A percentile compares a stretch with the other conserved stretches of the same genome.
These are phyloP conservation scores for Malurus leucopterus DNA, from an alignment of 2,797 vertebrate genomes.

Conservation along the genomic window DNA sequence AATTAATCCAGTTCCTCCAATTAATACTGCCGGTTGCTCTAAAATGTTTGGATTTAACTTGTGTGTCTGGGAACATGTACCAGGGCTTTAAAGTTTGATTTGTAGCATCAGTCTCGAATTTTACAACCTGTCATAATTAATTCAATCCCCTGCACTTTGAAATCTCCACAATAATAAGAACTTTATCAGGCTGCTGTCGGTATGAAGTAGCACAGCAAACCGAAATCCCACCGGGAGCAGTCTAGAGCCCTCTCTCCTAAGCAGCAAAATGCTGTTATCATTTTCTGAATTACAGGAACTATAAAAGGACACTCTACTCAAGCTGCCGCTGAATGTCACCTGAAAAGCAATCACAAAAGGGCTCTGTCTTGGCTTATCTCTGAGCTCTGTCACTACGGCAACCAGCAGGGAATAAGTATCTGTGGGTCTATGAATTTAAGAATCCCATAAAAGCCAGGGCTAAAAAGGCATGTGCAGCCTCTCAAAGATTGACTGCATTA, in stretches of 20 bases:
- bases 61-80: conserved; percentile 41
- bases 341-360: conserved; percentile 91
- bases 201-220: conserved; percentile 76
- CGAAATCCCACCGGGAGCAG: conserved; percentile 78
- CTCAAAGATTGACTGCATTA: conserved; percentile 93
- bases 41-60: conserved; percentile 54
- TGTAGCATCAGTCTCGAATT: conserved; percentile 64
- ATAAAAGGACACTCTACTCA: conserved; percentile 88
- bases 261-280: conserved; percentile 83
- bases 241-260: conserved; percentile 80
- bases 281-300: conserved; percentile 87
- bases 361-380: conserved; percentile 88
- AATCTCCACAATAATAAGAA: conserved; percentile 82
- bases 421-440: conserved; percentile 88
- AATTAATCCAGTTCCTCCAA: conserved; percentile 41
- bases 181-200: conserved; percentile 76
- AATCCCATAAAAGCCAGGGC: conserved; percentile 94
- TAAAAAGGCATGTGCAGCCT: conserved; percentile 88
- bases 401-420: conserved; percentile 92
- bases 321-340: conserved; percentile 90
- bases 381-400: conserved; percentile 95
- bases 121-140: conserved; percentile 76
- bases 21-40: conserved; percentile 18
- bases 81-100: conserved; percentile 72
- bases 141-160: conserved; percentile 73